phyloP scores from a whole-genome alignment of 2,888 invertebrate species.

The Chamaedrilus cognettii region DNA sequence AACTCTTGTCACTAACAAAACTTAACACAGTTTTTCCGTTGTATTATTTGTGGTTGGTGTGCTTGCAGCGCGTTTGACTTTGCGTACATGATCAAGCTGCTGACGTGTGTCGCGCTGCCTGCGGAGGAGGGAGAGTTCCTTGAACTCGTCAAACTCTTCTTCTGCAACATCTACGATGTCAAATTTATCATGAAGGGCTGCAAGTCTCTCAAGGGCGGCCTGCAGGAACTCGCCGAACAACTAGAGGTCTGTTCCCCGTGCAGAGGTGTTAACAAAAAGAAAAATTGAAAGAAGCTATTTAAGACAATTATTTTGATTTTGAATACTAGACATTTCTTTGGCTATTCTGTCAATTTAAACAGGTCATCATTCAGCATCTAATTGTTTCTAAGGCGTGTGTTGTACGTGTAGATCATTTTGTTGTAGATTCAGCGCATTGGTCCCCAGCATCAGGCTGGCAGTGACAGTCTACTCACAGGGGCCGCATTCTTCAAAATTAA shows the following conservation, averaged over 20 bases:
- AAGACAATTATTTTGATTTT: too few species aligned
- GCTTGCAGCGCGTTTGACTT: slow-evolving; percentile 89
- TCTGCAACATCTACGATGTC: slow-evolving; percentile 97
- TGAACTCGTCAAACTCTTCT: slow-evolving; percentile 87
- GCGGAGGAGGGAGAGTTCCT: slow-evolving; percentile 96
- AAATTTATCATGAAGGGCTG: slow-evolving; percentile 99
- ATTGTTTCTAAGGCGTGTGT: too few species aligned
- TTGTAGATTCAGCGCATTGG: slow-evolving; percentile 82
- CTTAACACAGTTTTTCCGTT: too few species aligned
- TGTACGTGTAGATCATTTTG: not conserved
- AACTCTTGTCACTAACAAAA: too few species aligned
- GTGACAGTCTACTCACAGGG: slow-evolving; percentile 97
- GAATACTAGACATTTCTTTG: too few species aligned
- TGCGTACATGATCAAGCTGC: slow-evolving; percentile 91
- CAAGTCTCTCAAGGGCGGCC: slow-evolving; percentile 96
- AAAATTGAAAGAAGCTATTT: too few species aligned
- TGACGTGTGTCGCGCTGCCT: slow-evolving; percentile 91
- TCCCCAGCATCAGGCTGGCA: slow-evolving; percentile 98
- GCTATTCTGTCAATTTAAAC: too few species aligned
- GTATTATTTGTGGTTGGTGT: too few species aligned
- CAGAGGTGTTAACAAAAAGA: too few species aligned
- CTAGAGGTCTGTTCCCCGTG: slow-evolving; percentile 61
- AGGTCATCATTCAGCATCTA: too few species aligned
- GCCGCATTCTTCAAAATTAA: slow-evolving; percentile 99
- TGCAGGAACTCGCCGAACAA: slow-evolving; percentile 83